phyloP scores from a whole-genome alignment of 2,113 vertebrate genomes.

The Natator depressus region DNA sequence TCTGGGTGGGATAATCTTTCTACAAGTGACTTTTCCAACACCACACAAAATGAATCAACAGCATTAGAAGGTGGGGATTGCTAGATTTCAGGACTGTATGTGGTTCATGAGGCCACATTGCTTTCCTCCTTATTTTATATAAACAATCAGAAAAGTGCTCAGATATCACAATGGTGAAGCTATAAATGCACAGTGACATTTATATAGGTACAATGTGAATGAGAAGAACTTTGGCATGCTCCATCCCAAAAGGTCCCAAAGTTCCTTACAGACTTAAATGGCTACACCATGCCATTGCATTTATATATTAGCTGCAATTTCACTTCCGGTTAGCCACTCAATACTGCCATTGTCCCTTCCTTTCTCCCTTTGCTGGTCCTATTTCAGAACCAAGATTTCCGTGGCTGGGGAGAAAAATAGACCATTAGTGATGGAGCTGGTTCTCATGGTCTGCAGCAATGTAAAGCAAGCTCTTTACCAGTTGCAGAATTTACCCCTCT shows the following conservation, averaged over 20 bases:
- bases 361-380: neutral
- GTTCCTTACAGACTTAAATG: neutral
- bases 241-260: neutral
- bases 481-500: neutral
- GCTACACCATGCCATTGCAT: neutral
- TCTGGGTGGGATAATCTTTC: neutral
- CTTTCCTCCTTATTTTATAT: neutral
- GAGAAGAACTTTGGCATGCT: neutral
- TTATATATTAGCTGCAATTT: neutral
- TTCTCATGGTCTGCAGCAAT: neutral
- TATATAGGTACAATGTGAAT: neutral
- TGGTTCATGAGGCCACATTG: neutral
- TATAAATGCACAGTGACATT: neutral
- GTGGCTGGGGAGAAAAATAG: neutral
- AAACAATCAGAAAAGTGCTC: neutral
- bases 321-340: neutral
- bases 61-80: neutral
- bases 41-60: neutral
- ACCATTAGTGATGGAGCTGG: neutral
- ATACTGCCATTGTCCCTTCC: neutral
- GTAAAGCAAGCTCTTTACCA: neutral
- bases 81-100: neutral
- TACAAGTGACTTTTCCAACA: neutral
- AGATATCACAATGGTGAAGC: neutral
- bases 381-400: neutral